phyloP scores from a whole-genome alignment of 2,113 vertebrate species.

The Aphyosemion australe region DNA sequence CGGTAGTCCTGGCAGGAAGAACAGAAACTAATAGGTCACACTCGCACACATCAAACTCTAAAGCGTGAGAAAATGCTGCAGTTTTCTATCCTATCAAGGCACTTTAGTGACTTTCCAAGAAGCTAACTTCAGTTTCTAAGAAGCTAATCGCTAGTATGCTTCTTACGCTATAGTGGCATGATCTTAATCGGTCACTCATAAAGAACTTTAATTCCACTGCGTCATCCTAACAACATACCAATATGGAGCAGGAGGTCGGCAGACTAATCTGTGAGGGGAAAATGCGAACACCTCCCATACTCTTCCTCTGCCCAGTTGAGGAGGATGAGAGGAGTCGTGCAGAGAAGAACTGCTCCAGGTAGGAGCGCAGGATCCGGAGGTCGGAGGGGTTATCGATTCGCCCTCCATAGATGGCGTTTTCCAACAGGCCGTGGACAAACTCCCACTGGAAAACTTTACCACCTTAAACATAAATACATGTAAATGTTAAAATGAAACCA shows the following conservation, averaged over 20 bases:
- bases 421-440: constrained; percentile 92
- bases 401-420: constrained; percentile 95
- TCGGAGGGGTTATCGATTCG: constrained; percentile 94
- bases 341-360: constrained; percentile 94
- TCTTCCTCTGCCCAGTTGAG: constrained; percentile 67
- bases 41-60: constrained; percentile 8
- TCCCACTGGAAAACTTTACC: constrained; percentile 90
- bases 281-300: constrained; percentile 74
- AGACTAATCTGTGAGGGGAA: constrained; percentile 85
- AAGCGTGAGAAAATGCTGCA: not conserved
- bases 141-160: too few species aligned
- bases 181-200: not conserved
- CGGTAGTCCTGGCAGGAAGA: constrained; percentile 87
- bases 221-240: constrained; percentile 76
- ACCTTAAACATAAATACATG: constrained; percentile 68
- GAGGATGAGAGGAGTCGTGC: constrained; percentile 75
- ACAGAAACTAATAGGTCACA: constrained; percentile 42
- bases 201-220: not conserved
- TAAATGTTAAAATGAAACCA: not conserved
- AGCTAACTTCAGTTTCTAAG: not conserved
- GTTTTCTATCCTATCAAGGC: not conserved
- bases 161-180: too few species aligned
- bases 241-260: constrained; percentile 90
- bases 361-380: constrained; percentile 91
- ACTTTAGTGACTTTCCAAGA: constrained; percentile 1